Evolutionary conservation across 1,140 invertebrate species (phyloP).

Genomic region (Cylas formicarius): DNA sequence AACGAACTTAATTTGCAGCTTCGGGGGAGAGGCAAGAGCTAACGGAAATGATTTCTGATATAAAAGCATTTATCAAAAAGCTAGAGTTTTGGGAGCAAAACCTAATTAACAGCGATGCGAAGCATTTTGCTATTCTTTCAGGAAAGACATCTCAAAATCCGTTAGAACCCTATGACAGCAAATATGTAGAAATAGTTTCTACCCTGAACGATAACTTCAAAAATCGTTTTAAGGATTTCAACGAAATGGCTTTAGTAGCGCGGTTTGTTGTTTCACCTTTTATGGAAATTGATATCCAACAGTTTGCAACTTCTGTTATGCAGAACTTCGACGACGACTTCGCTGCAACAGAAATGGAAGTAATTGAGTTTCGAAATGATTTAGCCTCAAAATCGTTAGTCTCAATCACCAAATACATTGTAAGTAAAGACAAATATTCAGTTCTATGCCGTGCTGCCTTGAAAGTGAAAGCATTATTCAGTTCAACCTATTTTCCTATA

Average conservation of each 20-base stretch:
- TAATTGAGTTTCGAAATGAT: constrained; percentile 17
- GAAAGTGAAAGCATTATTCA: too few relatives aligned
- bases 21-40: constrained; percentile 10
- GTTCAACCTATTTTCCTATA: not conserved
- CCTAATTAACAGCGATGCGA: constrained; percentile 9
- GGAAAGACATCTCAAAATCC: constrained; percentile 16
- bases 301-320: constrained; percentile 24
- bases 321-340: constrained; percentile 23
- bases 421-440: too few relatives aligned
- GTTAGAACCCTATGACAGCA: constrained; percentile 14
- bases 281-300: constrained; percentile 22
- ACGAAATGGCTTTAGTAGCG: too few relatives aligned
- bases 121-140: constrained; percentile 13
- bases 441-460: too few relatives aligned
- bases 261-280: too few relatives aligned
- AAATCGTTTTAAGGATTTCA: too few relatives aligned
- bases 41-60: constrained; percentile 15
- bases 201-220: constrained; percentile 13
- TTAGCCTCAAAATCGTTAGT: constrained; percentile 21
- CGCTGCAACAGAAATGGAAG: constrained; percentile 23
- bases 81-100: constrained; percentile 14
- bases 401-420: constrained; percentile 16
- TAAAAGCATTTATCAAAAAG: constrained; percentile 16
- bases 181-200: constrained; percentile 18
- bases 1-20: too few relatives aligned